Evolutionary conservation across 2,888 invertebrate species (phyloP).

Genomic region (Baronia brevicornis): DNA sequence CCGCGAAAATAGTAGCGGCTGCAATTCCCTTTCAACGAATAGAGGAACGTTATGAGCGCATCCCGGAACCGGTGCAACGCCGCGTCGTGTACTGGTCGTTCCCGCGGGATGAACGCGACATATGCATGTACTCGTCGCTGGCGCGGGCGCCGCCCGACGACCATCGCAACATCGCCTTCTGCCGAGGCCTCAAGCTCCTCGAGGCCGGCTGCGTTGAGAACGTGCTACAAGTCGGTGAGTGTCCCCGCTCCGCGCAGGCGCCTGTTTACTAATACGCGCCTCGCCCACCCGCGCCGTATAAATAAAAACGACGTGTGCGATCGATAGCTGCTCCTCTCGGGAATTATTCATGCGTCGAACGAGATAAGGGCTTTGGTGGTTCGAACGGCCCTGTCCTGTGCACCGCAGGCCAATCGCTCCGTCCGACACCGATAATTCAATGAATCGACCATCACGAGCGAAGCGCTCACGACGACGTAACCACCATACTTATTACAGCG

Average conservation of each 20-base stretch:
- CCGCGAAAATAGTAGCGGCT: constrained; percentile 88
- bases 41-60: constrained; percentile 89
- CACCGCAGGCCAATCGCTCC: constrained; percentile 12
- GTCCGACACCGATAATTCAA: constrained; percentile 39
- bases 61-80: constrained; percentile 91
- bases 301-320: constrained; percentile 76
- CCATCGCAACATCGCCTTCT: constrained; percentile 88
- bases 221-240: constrained; percentile 93
- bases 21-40: constrained; percentile 90
- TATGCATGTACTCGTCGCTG: constrained; percentile 92
- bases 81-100: constrained; percentile 93
- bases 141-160: constrained; percentile 78
- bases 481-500: constrained; percentile 22
- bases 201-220: constrained; percentile 88
- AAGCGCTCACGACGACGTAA: constrained; percentile 29
- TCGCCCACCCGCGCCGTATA: constrained; percentile 74
- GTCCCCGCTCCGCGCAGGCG: constrained; percentile 62
- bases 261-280: constrained; percentile 75
- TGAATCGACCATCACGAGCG: constrained; percentile 41
- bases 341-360: constrained; percentile 72
- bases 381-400: constrained; percentile 16
- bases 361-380: constrained; percentile 55
- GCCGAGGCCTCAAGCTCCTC: constrained; percentile 88
- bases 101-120: constrained; percentile 90
- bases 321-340: constrained; percentile 74